Evolutionary conservation across 2,888 invertebrate species (phyloP).

Genomic region (Galerucella calmariensis): DNA sequence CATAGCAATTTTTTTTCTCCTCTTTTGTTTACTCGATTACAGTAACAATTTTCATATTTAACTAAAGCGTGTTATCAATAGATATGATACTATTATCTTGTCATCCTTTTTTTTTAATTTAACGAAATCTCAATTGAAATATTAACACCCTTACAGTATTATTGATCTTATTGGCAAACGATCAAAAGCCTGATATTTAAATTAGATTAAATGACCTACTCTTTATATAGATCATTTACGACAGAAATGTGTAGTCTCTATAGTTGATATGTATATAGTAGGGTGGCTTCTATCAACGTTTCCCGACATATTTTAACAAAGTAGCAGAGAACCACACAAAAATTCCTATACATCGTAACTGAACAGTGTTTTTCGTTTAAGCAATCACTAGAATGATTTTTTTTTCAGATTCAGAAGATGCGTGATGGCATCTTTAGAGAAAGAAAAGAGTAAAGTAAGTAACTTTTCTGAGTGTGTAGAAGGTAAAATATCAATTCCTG

Average conservation of each 20-base stretch:
- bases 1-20: no score
- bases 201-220: conserved; percentile 64
- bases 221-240: conserved; percentile 65
- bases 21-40: no score
- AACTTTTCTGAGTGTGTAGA: conserved; percentile 16
- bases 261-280: conserved; percentile 9
- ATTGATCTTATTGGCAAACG: conserved; percentile 56
- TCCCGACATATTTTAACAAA: not conserved
- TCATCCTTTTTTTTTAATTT: no score
- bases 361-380: not conserved
- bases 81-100: no score
- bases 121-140: not conserved
- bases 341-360: not conserved
- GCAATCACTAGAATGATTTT: not conserved
- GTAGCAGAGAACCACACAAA: not conserved
- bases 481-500: not conserved
- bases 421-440: conserved; percentile 56
- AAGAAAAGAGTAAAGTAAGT: conserved; percentile 52
- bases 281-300: not conserved
- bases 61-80: no score
- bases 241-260: conserved; percentile 1
- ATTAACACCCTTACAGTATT: conserved; percentile 29
- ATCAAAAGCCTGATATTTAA: conserved; percentile 65
- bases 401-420: conserved; percentile 48
- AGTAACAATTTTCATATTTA: no score